Conservation (phyloP, 1,140 invertebrate species). For the Drosophila kohkoa region DNA sequence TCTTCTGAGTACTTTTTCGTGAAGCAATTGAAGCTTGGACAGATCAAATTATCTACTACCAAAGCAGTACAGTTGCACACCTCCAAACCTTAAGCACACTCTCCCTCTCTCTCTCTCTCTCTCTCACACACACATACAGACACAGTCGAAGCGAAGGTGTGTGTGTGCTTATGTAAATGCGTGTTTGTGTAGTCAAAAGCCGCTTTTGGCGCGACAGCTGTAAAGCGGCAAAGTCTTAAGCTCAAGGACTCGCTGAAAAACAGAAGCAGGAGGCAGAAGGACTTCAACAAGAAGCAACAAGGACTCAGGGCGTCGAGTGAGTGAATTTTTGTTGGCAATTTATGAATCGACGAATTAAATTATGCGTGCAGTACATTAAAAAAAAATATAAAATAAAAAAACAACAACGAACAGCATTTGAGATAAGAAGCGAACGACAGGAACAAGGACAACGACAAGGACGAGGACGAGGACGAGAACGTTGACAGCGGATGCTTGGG, state of each 20-base stretch:
- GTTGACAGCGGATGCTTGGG: neutral
- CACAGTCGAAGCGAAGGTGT: slow-evolving; percentile 6
- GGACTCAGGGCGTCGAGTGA: slow-evolving; percentile 27
- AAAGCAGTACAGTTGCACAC: neutral
- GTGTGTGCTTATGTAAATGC: slow-evolving; percentile 26
- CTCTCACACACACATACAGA: neutral
- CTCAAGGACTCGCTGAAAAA: slow-evolving; percentile 2
- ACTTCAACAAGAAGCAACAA: neutral
- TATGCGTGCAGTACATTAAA: slow-evolving; percentile 76
- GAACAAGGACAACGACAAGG: neutral
- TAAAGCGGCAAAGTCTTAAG: slow-evolving; percentile 36
- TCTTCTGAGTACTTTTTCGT: slow-evolving; percentile 32
- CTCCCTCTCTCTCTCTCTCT: neutral
- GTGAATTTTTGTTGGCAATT: slow-evolving; percentile 70
- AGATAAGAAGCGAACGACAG: slow-evolving; percentile 37
- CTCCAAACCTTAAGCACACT: slow-evolving; percentile 6
- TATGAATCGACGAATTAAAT: slow-evolving; percentile 78
- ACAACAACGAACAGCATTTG: slow-evolving; percentile 8
- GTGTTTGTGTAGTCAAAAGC: slow-evolving; percentile 54
- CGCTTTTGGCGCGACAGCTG: slow-evolving; percentile 44
- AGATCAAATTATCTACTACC: slow-evolving; percentile 48
- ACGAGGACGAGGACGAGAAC: neutral
- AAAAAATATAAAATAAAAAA: slow-evolving; percentile 19
- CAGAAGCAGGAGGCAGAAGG: neutral
- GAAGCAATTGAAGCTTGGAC: slow-evolving; percentile 31